These are phyloP conservation scores for Metacarcinus magister DNA, from an alignment of 2,888 invertebrate genomes.

Conservation along the genomic window DNA sequence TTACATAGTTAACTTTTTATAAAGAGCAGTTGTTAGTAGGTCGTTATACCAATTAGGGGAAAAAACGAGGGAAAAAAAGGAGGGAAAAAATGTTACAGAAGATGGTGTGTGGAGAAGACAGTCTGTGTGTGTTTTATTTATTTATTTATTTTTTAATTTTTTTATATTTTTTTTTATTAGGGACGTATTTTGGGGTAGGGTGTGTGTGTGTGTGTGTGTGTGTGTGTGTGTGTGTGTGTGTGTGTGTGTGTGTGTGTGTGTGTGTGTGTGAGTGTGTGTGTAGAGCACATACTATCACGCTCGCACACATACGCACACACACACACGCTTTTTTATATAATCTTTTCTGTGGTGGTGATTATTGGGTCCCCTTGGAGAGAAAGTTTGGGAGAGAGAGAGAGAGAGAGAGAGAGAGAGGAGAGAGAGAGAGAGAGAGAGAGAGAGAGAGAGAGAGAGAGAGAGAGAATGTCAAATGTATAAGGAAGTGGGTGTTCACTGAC, in stretches of 20 bases:
- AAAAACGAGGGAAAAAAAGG: not conserved
- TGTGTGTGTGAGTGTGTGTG: not conserved
- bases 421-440: constrained; percentile 15
- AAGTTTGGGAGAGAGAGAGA: not conserved
- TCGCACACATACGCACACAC: not conserved
- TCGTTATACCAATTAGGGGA: no score
- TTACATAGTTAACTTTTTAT: not conserved
- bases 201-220: not conserved
- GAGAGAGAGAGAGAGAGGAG: not conserved
- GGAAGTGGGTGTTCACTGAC: not conserved
- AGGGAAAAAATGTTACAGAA: not conserved
- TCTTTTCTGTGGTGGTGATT: not conserved
- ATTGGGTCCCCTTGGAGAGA: not conserved
- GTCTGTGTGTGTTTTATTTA: not conserved
- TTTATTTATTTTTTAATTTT: not conserved
- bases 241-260: not conserved
- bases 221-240: not conserved
- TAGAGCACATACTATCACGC: not conserved
- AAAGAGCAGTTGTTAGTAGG: not conserved
- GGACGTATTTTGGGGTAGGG: not conserved
- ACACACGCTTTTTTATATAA: not conserved
- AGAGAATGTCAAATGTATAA: not conserved
- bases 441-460: no score
- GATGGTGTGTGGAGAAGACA: not conserved
- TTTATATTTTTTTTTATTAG: not conserved